Evolutionary conservation across 2,113 vertebrate species (phyloP).

Genomic region (Carassius auratus): DNA sequence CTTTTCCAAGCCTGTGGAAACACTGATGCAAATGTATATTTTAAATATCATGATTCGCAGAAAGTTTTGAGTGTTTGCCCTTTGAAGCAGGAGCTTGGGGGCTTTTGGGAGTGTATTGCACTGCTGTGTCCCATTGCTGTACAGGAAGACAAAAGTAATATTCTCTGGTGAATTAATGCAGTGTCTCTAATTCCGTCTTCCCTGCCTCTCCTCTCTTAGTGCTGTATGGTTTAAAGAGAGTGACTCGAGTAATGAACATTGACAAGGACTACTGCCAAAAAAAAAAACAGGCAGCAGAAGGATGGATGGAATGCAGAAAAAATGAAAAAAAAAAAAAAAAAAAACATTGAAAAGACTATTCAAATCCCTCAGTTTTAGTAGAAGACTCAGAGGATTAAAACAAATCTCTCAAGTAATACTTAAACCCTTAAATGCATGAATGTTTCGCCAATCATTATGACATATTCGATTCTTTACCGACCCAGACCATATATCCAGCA

Average conservation of each 20-base stretch:
- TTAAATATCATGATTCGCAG: conserved; percentile 29
- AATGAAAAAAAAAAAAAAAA: conserved; percentile 27
- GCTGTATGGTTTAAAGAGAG: conserved; percentile 65
- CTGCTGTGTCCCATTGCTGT: conserved; percentile 59
- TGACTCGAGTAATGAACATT: conserved; percentile 63
- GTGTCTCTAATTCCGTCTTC: conserved; percentile 72
- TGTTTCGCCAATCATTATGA: too few relatives aligned
- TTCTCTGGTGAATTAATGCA: conserved; percentile 78
- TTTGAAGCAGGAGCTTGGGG: conserved; percentile 56
- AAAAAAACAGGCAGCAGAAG: neutral
- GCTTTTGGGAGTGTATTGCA: conserved; percentile 65
- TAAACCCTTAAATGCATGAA: neutral
- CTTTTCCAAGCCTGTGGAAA: conserved; percentile 44
- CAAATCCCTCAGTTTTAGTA: neutral
- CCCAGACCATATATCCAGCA: too few relatives aligned
- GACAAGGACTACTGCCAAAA: conserved; percentile 28
- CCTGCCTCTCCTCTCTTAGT: conserved; percentile 60
- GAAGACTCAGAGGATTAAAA: conserved; percentile 1
- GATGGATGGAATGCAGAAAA: conserved; percentile 45
- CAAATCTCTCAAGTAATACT: neutral
- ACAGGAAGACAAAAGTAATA: conserved; percentile 67
- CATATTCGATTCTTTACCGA: too few relatives aligned
- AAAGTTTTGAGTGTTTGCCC: neutral
- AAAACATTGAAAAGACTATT: conserved; percentile 40
- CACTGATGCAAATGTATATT: conserved; percentile 42